Conservation (phyloP, 2,888 invertebrate genomes). For the Tenthredo distinguenda region DNA sequence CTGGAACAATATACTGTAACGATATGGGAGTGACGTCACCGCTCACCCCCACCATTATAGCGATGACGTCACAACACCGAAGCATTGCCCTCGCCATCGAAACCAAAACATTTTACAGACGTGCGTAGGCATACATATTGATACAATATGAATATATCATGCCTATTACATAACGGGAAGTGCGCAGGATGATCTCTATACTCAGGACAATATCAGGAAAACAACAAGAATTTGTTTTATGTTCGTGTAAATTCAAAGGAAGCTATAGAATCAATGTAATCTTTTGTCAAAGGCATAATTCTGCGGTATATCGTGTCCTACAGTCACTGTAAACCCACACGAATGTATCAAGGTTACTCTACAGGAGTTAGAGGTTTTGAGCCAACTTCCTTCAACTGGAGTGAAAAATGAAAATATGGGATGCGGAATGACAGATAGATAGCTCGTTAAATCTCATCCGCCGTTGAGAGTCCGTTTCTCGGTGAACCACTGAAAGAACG, state of each 20-base stretch:
- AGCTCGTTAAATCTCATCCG: neutral
- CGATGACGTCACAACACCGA: neutral
- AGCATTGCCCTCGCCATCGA: neutral
- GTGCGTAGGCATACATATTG: neutral
- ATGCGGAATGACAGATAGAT: neutral
- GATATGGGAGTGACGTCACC: constrained; percentile 13
- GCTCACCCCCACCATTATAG: neutral
- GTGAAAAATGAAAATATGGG: neutral
- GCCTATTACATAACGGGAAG: neutral
- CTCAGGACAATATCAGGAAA: neutral
- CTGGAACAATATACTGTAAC: neutral
- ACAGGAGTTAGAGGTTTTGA: too few relatives aligned
- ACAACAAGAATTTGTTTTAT: neutral
- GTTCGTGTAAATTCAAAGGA: neutral
- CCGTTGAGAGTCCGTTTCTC: neutral
- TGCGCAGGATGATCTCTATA: neutral
- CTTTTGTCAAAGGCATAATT: neutral
- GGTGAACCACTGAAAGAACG: neutral
- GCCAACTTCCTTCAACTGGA: neutral
- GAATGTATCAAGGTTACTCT: too few relatives aligned
- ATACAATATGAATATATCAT: neutral
- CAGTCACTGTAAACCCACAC: too few relatives aligned
- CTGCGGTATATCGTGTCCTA: neutral
- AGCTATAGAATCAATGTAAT: neutral
- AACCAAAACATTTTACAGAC: neutral